Evolutionary conservation across 2,113 vertebrate species (phyloP).

Genomic region (Stegastes partitus): DNA sequence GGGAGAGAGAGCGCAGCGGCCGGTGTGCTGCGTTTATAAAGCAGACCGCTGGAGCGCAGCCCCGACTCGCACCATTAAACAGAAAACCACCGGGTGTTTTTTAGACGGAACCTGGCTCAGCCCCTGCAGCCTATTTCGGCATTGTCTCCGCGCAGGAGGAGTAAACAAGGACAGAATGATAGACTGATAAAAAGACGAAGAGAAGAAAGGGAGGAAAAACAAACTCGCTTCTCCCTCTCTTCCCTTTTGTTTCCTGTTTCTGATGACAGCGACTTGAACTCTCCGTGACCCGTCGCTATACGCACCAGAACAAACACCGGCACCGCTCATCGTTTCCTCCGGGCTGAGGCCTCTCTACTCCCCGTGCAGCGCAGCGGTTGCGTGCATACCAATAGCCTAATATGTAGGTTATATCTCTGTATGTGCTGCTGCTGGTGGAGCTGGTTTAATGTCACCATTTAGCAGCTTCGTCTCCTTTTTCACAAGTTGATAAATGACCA

Average conservation of each 20-base stretch:
- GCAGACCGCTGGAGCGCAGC: constrained; percentile 77
- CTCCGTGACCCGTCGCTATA: constrained; percentile 86
- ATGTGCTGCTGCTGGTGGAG: not conserved
- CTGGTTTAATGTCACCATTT: not conserved
- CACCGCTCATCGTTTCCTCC: constrained; percentile 89
- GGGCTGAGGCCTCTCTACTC: constrained; percentile 41
- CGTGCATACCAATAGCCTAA: not conserved
- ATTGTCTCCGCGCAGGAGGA: constrained; percentile 4
- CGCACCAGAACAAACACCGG: constrained; percentile 88
- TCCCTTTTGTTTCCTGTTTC: constrained; percentile 47
- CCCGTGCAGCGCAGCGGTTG: constrained; percentile 21
- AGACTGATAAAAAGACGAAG: not conserved
- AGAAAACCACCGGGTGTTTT: constrained; percentile 77
- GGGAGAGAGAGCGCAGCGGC: constrained; percentile 35
- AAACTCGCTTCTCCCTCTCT: not conserved
- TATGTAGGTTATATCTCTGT: not conserved
- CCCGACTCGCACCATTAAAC: constrained; percentile 79
- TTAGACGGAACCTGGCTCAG: constrained; percentile 46
- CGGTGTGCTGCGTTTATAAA: constrained; percentile 70
- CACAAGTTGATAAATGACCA: constrained; percentile 18
- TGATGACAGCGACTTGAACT: constrained; percentile 86
- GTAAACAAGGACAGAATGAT: constrained; percentile 4
- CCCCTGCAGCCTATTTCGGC: constrained; percentile 10
- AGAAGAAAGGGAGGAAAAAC: not conserved
- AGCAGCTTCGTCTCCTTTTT: not conserved